A percentile compares a stretch with the other conserved stretches of the same genome.
Evolutionary conservation across 1,140 invertebrate species (phyloP).

Genomic region (Ostrea denselamellosa): DNA sequence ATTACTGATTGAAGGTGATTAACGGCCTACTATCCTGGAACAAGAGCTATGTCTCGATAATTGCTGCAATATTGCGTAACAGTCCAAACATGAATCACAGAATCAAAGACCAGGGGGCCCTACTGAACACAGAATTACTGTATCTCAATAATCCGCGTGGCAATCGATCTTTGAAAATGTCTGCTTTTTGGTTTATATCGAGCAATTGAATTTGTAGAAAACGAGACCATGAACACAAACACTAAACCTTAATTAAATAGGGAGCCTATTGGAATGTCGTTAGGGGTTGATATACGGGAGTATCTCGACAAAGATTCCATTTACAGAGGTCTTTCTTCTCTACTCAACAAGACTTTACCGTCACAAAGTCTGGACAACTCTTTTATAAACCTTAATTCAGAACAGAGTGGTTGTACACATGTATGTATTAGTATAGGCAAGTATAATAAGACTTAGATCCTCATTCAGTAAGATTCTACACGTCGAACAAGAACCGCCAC

Average conservation of each 20-base stretch:
- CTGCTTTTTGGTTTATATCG: neutral
- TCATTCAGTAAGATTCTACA: no score
- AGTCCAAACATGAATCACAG: conserved; percentile 3
- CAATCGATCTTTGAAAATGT: neutral
- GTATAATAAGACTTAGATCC: no score
- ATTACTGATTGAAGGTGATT: neutral
- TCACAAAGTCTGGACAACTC: no score
- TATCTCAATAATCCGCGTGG: neutral
- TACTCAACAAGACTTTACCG: no score
- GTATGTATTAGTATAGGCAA: no score
- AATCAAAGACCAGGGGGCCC: neutral
- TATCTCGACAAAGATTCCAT: neutral
- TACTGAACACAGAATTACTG: neutral
- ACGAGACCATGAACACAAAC: neutral
- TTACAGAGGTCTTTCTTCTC: neutral
- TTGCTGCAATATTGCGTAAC: neutral
- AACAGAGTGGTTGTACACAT: no score
- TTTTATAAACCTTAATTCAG: no score
- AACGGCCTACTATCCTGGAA: neutral
- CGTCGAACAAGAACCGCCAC: no score
- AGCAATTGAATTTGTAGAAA: neutral
- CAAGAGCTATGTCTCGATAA: neutral
- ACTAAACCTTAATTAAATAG: neutral
- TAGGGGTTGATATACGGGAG: neutral
- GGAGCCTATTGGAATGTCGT: neutral